Evolutionary conservation across 2,888 invertebrate species (phyloP).

Genomic region (Schizaphis graminum): DNA sequence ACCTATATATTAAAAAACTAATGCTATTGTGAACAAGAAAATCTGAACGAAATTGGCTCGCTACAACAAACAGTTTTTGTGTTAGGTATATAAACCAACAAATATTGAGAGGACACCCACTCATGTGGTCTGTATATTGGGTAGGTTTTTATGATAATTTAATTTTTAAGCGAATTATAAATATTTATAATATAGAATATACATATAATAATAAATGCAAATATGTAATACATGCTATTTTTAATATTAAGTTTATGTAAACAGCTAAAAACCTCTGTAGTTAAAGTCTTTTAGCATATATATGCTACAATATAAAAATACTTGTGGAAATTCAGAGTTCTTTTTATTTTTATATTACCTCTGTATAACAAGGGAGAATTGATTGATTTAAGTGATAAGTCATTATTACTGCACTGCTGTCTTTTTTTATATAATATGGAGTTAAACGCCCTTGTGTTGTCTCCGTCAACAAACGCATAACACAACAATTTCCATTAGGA

Average conservation of each 20-base stretch:
- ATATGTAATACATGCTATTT: background rate
- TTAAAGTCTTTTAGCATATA: background rate
- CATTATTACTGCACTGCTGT: background rate
- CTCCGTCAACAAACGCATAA: background rate
- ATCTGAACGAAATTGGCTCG: background rate
- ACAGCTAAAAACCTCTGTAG: too few species aligned
- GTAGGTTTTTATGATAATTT: background rate
- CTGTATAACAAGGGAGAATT: background rate
- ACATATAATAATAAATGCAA: background rate
- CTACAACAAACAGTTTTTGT: background rate
- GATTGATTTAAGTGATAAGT: too few species aligned
- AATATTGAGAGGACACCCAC: background rate
- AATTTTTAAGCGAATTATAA: background rate
- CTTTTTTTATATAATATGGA: background rate
- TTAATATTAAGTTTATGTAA: too few species aligned
- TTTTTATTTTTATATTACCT: background rate
- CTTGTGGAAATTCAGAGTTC: background rate
- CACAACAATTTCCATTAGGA: background rate
- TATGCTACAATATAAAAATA: background rate
- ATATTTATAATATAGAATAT: background rate
- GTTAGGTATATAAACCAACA: background rate
- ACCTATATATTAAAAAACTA: background rate
- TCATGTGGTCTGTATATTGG: background rate
- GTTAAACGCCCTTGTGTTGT: background rate
- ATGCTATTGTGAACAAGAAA: background rate